Base-by-base conservation (phyloP, 2,888 invertebrate species). In the Athalia cordata region DNA sequence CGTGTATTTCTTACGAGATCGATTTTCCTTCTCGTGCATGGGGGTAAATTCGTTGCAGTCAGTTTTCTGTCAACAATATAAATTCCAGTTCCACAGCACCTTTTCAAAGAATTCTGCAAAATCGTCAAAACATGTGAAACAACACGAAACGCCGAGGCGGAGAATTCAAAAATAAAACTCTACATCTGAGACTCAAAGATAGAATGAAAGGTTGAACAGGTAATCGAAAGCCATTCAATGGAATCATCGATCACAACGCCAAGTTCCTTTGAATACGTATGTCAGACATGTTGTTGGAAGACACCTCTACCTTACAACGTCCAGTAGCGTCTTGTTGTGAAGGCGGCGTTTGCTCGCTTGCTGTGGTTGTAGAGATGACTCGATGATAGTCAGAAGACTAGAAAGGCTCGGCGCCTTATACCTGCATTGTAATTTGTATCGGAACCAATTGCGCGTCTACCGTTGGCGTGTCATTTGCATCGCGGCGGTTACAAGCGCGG, bases 361-460 rank as follows among this genome's bases (percentile, higher is more conserved):
- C 29, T 29, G 29, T 29, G 29, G 29, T 29, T 29, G 74, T 9
- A 64, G 70, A 74, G 75, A 78, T 78, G 78, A 75, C 74, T 78
- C 78, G 78, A 78, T 78, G 78, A 78, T 78, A 72, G 78, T 75
- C 64, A 64, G 75, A 78, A 78, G 78, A 74, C 66, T 72, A 72
- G 72, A 72, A 72, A 72, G 72, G 72, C 72, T 72, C 59, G 72
- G 72, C 72, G 72, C 78, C 70, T 29, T 72, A 64, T 74, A 78
- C 75, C 55, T 55, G 74, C 78, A 78, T 64, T 78, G 78, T 78
- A 78, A 78, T 78, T 78, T 78, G 78, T 78, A 78, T 78, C 74
- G 78, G 75, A 78, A 75, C 75, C 74, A 78, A 78, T 78, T 75
- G 75, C 74, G 61, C 74, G 75, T 57, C 64, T 78, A 57, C 64